phyloP scores from a whole-genome alignment of 2,113 vertebrate species.

The Hirundichthys speculiger region DNA sequence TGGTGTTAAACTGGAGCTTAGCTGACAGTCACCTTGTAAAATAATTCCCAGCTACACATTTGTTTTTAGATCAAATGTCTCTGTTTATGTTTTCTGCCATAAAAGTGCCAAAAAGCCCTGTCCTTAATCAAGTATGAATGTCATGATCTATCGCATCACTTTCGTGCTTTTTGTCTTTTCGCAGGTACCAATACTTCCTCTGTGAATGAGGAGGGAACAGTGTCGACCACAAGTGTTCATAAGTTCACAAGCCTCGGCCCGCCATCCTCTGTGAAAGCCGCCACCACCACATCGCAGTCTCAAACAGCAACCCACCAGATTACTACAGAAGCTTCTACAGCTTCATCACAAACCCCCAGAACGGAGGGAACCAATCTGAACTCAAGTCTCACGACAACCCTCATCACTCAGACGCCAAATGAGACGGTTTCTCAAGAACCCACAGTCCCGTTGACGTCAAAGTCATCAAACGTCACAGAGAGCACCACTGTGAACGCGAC shows the following conservation, averaged over 20 bases:
- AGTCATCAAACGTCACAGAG: neutral
- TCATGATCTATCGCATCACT: neutral
- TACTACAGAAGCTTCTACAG: neutral
- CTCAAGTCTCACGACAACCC: neutral
- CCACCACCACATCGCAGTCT: neutral
- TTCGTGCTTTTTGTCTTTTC: conserved; percentile 10
- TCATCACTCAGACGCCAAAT: conserved; percentile 13
- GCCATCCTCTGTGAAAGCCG: neutral
- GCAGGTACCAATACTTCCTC: neutral
- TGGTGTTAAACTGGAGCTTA: too few relatives aligned
- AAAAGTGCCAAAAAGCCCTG: too few relatives aligned
- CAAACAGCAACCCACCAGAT: neutral
- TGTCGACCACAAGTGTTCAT: neutral
- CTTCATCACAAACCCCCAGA: conserved; percentile 9
- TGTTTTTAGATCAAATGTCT: too few relatives aligned
- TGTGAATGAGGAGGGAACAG: accelerated
- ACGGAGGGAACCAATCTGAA: conserved; percentile 3
- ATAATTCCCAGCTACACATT: too few relatives aligned
- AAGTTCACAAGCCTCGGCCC: accelerated
- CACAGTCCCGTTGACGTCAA: conserved; percentile 6
- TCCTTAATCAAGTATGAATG: too few relatives aligned
- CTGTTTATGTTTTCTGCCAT: too few relatives aligned
- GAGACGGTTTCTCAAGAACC: neutral
- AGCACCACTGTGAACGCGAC: conserved; percentile 14
- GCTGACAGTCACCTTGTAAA: too few relatives aligned